Evolutionary conservation across 2,797 vertebrate species (phyloP).

Genomic region (Karalla daura): DNA sequence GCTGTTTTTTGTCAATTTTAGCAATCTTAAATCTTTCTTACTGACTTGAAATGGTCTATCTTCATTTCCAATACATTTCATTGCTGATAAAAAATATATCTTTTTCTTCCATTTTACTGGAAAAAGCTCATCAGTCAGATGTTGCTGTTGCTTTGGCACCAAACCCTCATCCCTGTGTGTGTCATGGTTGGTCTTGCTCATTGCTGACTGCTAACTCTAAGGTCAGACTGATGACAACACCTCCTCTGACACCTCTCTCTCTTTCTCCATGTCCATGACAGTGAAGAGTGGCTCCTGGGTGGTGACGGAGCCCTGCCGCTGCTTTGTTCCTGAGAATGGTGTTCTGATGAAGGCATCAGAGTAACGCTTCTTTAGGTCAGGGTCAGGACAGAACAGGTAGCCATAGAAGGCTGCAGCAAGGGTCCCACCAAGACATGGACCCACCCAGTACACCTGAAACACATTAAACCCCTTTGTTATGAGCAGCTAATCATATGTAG

Average conservation of each 20-base stretch:
- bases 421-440: slow-evolving; percentile 88
- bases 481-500: too few relatives aligned
- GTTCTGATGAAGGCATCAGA: slow-evolving; percentile 85
- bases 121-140: neutral
- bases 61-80: too few relatives aligned
- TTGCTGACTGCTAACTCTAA: slow-evolving; percentile 78
- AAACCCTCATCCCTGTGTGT: neutral
- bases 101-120: neutral
- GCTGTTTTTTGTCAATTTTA: too few relatives aligned
- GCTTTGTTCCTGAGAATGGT: slow-evolving; percentile 82
- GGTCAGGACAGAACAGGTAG: slow-evolving; percentile 89
- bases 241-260: slow-evolving; percentile 86
- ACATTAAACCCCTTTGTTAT: too few relatives aligned
- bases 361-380: slow-evolving; percentile 84
- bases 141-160: too few relatives aligned
- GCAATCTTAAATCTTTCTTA: too few relatives aligned
- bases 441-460: slow-evolving; percentile 90
- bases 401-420: slow-evolving; percentile 89
- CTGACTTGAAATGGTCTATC: too few relatives aligned
- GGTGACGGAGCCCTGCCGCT: slow-evolving; percentile 84
- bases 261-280: slow-evolving; percentile 85
- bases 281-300: slow-evolving; percentile 87
- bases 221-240: slow-evolving; percentile 93
- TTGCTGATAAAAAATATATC: too few relatives aligned
- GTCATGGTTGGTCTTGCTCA: slow-evolving; percentile 87